Base-by-base conservation (phyloP, 1,140 invertebrate genomes). In the Argopecten irradians region DNA sequence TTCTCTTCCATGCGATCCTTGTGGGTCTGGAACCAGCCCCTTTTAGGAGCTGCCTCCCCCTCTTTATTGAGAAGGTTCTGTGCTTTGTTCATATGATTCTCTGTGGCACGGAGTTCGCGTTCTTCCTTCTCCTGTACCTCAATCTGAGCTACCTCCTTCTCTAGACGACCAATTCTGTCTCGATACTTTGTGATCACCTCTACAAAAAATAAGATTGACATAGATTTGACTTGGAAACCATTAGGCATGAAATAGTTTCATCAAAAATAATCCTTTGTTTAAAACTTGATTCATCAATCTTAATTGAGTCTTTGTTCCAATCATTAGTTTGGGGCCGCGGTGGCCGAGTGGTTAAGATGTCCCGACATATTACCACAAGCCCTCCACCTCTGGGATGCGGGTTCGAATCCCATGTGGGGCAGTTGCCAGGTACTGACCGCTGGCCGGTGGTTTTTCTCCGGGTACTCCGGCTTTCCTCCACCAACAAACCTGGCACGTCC, bases 1-100 rank as follows among this genome's bases (percentile, higher is more conserved):
- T 98, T 98, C 94, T 98, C 98, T 83, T 97, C 95, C 93, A 97
- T 97, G 91, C 98, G 97, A 94, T 99, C 97, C 91, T 97, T 97
- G n/a, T 96, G 96, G 0, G 97, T 97, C 95, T 99, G 98, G 96
- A 99, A 99, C 98, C 98, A 99, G 14, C 96, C 96, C 89, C 98
- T 96, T 82, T 96, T 96, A 82, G 95, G 93, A n/a, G 93, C 91
- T 1, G 92, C 93, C 35, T 92, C 90, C 82, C 94, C 95, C 94
- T 95, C 87, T 94, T 96, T 91, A 96, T 97, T 87, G 9, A 99
- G 93, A 34, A 97, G 95, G 9, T 97, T 98, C 93, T 98, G 97
- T 0, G 97, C 96, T 92, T 97, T 97, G 86, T 98, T 97, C 0
- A 98, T 97, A 95, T 98, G 97, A 92, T 98, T 98, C 95, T 99